Evolutionary conservation across 2,888 invertebrate species (phyloP).

Genomic region (Brenthis daphne): DNA sequence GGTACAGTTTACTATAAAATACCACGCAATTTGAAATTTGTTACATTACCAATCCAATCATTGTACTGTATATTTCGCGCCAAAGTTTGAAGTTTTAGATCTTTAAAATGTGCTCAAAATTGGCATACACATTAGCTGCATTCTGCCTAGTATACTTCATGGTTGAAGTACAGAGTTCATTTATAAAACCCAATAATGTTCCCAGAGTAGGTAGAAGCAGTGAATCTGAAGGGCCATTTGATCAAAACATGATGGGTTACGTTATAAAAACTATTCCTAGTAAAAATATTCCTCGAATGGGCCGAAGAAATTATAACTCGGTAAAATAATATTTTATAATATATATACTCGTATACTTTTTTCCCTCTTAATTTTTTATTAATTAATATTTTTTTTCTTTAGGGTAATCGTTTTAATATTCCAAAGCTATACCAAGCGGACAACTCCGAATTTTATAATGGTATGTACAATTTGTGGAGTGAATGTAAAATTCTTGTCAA

Average conservation of each 20-base stretch:
- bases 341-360: background rate
- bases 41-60: constrained; percentile 43
- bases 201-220: constrained; percentile 74
- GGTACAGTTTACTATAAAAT: constrained; percentile 57
- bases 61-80: constrained; percentile 37
- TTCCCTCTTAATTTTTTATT: constrained; percentile 1
- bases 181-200: constrained; percentile 74
- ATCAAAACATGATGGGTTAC: constrained; percentile 67
- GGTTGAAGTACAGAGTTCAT: constrained; percentile 58
- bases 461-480: constrained; percentile 43
- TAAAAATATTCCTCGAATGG: constrained; percentile 76
- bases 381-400: constrained; percentile 42
- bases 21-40: constrained; percentile 19
- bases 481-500: background rate
- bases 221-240: constrained; percentile 64
- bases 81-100: constrained; percentile 34
- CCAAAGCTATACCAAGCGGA: constrained; percentile 67
- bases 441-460: constrained; percentile 52
- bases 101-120: constrained; percentile 61
- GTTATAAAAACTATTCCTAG: constrained; percentile 71
- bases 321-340: constrained; percentile 49
- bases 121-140: constrained; percentile 51
- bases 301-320: constrained; percentile 73
- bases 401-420: constrained; percentile 73
- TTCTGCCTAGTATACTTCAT: constrained; percentile 61